Conservation (phyloP, 2,888 invertebrate species). For the Petrophora chlorosata region DNA sequence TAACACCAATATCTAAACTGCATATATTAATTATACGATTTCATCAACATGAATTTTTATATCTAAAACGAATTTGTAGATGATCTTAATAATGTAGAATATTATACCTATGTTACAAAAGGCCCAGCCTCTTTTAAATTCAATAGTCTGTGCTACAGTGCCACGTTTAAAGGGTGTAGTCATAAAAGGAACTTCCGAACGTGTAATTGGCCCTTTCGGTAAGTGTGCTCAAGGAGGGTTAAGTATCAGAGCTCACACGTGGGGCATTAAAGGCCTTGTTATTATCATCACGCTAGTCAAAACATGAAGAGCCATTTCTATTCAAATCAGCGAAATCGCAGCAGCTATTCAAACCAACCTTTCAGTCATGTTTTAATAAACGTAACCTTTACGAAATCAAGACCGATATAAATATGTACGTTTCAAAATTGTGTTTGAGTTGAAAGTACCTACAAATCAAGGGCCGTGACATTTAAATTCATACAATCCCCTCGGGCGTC, state of each 20-base stretch:
- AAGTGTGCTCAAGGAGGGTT: constrained; percentile 26
- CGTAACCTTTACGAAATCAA: neutral
- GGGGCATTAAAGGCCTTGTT: constrained; percentile 27
- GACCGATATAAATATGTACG: constrained; percentile 1
- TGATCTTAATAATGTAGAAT: no score
- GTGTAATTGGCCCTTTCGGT: constrained; percentile 28
- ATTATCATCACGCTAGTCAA: constrained; percentile 28
- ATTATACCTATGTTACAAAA: no score
- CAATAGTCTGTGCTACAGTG: no score
- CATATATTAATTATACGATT: no score
- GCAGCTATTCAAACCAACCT: constrained; percentile 9
- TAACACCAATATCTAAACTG: no score
- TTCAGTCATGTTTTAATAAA: constrained; percentile 2
- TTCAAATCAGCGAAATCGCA: constrained; percentile 17
- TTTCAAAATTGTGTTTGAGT: constrained; percentile 8
- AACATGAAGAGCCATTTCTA: constrained; percentile 25
- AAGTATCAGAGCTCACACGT: constrained; percentile 28
- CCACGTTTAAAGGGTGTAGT: constrained; percentile 18
- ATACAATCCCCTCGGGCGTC: constrained; percentile 43
- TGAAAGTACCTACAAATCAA: constrained; percentile 10
- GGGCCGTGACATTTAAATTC: constrained; percentile 42
- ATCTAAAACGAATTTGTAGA: no score
- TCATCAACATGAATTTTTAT: no score
- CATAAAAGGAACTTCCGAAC: constrained; percentile 26
- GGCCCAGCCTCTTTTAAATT: no score